Evolutionary conservation across 2,888 invertebrate species (phyloP).

Genomic region (Cephus nigrinus): DNA sequence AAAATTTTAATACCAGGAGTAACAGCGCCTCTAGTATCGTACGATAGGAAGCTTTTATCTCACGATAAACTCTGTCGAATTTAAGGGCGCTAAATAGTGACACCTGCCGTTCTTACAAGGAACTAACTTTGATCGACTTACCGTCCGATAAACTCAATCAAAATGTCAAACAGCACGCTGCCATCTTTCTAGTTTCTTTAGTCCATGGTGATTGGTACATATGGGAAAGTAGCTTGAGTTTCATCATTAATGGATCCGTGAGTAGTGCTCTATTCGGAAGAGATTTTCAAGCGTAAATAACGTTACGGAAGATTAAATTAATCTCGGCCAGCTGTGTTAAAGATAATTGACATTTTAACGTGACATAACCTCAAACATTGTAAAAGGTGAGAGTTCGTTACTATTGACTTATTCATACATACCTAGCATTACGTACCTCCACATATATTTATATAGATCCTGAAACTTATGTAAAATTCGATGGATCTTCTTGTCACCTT

Average conservation of each 20-base stretch:
- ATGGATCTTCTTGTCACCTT: neutral
- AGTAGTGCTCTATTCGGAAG: neutral
- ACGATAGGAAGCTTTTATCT: neutral
- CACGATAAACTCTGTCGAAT: neutral
- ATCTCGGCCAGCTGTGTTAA: neutral
- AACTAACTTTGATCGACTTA: neutral
- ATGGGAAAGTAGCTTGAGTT: neutral
- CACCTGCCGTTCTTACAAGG: neutral
- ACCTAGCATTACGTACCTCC: neutral
- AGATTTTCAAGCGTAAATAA: neutral
- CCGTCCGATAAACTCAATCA: neutral
- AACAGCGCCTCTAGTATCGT: neutral
- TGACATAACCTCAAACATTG: constrained; percentile 22
- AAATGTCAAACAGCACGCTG: neutral
- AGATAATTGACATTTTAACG: neutral
- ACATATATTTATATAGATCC: neutral
- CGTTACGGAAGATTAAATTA: neutral
- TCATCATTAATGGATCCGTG: neutral
- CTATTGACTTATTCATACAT: neutral
- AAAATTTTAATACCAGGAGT: neutral
- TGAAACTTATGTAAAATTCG: neutral
- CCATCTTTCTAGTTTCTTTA: neutral
- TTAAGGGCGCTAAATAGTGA: neutral
- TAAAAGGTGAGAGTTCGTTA: constrained; percentile 11
- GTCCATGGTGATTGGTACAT: neutral